These are phyloP conservation scores for Dolichoris vasculosae DNA, from an alignment of 1,140 invertebrate genomes.

Conservation along the genomic window DNA sequence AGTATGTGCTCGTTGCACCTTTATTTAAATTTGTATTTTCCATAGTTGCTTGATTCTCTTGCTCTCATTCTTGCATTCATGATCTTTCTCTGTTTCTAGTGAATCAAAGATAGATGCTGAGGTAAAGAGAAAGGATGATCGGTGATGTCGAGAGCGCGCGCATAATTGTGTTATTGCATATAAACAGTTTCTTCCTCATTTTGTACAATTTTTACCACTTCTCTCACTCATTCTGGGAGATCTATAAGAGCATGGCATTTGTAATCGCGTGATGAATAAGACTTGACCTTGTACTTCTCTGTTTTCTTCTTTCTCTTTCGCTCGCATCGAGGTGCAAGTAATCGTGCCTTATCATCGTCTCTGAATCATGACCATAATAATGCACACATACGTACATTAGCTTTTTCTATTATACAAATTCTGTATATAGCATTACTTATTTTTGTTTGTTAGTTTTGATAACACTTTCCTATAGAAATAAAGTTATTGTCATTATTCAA, in stretches of 20 bases:
- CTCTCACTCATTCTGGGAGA: not conserved
- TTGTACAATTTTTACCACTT: conserved; percentile 41
- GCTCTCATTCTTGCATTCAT: conserved; percentile 61
- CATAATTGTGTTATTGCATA: conserved; percentile 62
- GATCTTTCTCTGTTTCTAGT: conserved; percentile 65
- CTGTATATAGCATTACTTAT: not conserved
- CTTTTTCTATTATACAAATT: not conserved
- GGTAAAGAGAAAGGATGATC: not conserved
- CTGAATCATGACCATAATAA: conserved; percentile 33
- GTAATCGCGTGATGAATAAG: not conserved
- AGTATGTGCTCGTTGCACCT: conserved; percentile 1
- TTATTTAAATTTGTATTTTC: conserved; percentile 74
- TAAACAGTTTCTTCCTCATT: conserved; percentile 33
- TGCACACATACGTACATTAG: not conserved
- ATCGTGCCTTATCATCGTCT: conserved; percentile 30
- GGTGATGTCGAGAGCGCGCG: conserved; percentile 37
- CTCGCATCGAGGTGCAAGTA: not conserved
- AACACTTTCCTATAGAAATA: conserved; percentile 42
- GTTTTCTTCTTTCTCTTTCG: not conserved
- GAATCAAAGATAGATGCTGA: not conserved
- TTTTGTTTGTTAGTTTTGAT: conserved; percentile 4
- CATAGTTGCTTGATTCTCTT: conserved; percentile 42
- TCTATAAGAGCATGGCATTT: conserved; percentile 10
- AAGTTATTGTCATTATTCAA: conserved; percentile 40
- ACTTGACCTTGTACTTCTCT: not conserved